Percentiles rank a stretch among this genome's conserved stretches.
These are phyloP conservation scores for Onychorhynchus coronatus DNA, from an alignment of 2,113 vertebrate species.

Conservation along the genomic window DNA sequence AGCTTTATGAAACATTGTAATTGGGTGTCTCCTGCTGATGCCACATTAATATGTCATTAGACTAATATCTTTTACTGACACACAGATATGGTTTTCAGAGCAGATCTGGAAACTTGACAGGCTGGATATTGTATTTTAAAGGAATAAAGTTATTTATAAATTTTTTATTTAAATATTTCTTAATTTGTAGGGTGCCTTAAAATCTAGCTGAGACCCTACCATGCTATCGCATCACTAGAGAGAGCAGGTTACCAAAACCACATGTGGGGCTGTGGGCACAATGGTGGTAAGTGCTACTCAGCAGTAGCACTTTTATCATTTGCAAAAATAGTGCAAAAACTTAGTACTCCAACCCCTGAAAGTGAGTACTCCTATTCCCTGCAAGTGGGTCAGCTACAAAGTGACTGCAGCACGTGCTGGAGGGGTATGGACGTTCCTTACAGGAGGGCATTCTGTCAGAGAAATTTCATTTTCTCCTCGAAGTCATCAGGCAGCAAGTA, in stretches of 20 bases:
- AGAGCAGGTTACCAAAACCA: neutral
- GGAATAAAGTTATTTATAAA: neutral
- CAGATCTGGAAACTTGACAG: neutral
- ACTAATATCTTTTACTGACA: slow-evolving; percentile 28
- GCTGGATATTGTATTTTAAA: neutral
- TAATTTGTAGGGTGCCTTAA: neutral
- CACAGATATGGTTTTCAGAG: neutral
- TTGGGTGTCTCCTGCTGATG: slow-evolving; percentile 19
- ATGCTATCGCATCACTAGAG: neutral
- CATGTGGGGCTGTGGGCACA: neutral
- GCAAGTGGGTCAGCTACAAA: neutral
- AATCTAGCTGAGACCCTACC: neutral
- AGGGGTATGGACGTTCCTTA: neutral
- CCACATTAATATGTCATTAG: slow-evolving; percentile 51
- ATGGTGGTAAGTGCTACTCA: neutral
- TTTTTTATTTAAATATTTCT: neutral
- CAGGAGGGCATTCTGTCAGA: neutral
- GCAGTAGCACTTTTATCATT: no score
- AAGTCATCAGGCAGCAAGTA: neutral
- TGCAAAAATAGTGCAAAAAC: neutral
- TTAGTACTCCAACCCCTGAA: neutral
- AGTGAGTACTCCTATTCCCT: neutral
- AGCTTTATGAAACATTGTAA: slow-evolving; percentile 18
- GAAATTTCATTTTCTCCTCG: neutral
- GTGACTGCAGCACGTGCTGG: neutral